Base-by-base conservation (phyloP, 2,888 invertebrate species). In the Germaria angustata region DNA sequence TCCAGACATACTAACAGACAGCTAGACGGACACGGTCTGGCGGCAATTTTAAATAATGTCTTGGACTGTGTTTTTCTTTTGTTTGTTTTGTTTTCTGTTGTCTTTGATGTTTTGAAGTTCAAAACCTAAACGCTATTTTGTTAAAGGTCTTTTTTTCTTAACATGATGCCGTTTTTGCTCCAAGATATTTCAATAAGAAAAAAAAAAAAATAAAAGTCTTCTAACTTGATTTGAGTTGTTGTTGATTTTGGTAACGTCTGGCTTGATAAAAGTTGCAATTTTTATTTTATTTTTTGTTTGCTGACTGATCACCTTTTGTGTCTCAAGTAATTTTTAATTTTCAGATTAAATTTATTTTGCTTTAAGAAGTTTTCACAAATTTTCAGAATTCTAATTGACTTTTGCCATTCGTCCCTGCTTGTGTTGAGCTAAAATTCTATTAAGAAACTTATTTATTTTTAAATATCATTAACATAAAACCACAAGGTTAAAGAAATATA, bases 11-110 rank as follows among this genome's bases (percentile, higher is more conserved):
- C n/a, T 24, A 46, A 59, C 69, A 65, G 76, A 55, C 80, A 73
- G 59, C 68, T 9, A 44, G 68, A 73, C 73, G 65, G 69, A 76
- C 76, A 83, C 36, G 68, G 68, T 81, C 73, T 78, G 81, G 78
- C 81, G 81, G 81, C 81, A 78, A 75, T 75, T 78, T 63, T 65
- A 81, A 78, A 78, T 51, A 81, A 81, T 59, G 65, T 36, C 39
- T 72, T 73, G 9, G 39, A 24, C 32, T 63, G 51, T 17, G 46
- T 36, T 11, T 17, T 39, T 34, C 69, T 39, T 17, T 24, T 20
- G 1, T 11, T 22, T 36, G 2, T 34, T 36, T 51, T 51, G 13
- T 3, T 49, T 41, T 44, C 2, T 13, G 13, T 8, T 59, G 8
- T 5, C 24, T 53, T 68, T 11, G 28, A 68, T 32, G 63, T 57